Percentiles rank a stretch among this genome's conserved stretches.
Conservation (phyloP, 2,797 vertebrate genomes). For the Lemur catta region DNA sequence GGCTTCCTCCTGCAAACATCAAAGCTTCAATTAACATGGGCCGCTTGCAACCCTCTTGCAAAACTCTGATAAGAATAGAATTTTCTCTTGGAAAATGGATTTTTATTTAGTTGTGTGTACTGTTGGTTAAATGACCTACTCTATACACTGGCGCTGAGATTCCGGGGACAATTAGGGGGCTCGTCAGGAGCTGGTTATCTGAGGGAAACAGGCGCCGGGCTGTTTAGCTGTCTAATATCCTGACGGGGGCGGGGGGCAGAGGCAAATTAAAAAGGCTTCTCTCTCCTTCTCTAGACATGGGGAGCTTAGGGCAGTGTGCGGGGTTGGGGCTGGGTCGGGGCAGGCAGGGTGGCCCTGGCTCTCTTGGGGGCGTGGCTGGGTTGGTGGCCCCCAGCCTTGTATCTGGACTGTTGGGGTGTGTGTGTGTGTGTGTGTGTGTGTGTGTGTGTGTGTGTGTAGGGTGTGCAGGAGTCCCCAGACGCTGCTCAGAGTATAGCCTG, state of each 20-base stretch:
- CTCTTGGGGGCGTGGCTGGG: background rate
- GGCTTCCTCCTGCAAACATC: slow-evolving; percentile 82
- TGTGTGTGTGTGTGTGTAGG: background rate
- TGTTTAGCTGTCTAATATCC: slow-evolving; percentile 85
- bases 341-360: background rate
- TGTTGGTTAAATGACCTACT: slow-evolving; percentile 84
- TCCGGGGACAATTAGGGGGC: slow-evolving; percentile 84
- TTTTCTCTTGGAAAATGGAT: slow-evolving; percentile 86
- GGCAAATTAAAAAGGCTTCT: slow-evolving; percentile 68
- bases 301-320: slow-evolving; percentile 63
- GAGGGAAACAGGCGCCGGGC: slow-evolving; percentile 83
- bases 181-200: slow-evolving; percentile 86
- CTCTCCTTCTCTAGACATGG: slow-evolving; percentile 65
- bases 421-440: background rate
- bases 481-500: background rate
- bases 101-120: slow-evolving; percentile 83
- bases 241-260: slow-evolving; percentile 71
- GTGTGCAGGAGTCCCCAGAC: background rate
- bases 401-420: background rate
- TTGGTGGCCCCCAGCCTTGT: background rate
- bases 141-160: slow-evolving; percentile 75
- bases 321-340: background rate
- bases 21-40: slow-evolving; percentile 85
- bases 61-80: slow-evolving; percentile 87
- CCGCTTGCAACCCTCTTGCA: slow-evolving; percentile 85